Percentiles rank a stretch among this genome's conserved stretches.
phyloP scores from a whole-genome alignment of 2,113 vertebrate species.

The Sinosuthora webbiana region DNA sequence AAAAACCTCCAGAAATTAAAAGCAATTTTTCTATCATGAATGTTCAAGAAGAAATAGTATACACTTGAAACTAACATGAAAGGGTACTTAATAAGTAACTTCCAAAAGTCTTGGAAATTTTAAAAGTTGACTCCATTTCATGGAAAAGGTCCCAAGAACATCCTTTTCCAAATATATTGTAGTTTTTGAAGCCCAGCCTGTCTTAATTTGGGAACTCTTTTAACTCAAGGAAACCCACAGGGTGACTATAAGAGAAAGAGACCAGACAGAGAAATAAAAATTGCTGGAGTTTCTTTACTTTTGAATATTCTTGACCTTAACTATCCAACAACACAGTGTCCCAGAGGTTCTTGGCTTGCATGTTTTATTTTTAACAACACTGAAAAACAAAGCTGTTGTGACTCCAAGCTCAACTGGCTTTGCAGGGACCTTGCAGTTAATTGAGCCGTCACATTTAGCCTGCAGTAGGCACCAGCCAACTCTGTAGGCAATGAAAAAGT shows the following conservation, averaged over 20 bases:
- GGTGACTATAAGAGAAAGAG: neutral
- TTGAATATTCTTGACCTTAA: conserved; percentile 26
- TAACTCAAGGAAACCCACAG: neutral
- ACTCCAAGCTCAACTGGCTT: neutral
- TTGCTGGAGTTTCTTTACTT: neutral
- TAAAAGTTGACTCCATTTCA: neutral
- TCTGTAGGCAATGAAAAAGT: neutral
- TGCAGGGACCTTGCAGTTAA: neutral
- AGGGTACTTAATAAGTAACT: neutral
- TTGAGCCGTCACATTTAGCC: conserved; percentile 21
- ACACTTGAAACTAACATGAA: neutral
- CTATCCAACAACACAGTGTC: neutral
- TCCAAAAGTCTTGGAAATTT: neutral
- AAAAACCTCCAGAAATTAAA: neutral
- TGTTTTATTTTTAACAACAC: conserved; percentile 35
- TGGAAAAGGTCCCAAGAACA: neutral
- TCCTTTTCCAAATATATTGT: neutral
- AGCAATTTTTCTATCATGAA: neutral
- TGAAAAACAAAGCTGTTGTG: neutral
- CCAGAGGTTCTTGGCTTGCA: neutral
- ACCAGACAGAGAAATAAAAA: neutral
- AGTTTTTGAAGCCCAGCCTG: neutral
- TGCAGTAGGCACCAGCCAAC: neutral
- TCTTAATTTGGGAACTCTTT: neutral
- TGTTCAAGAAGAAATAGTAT: neutral